phyloP scores from a whole-genome alignment of 2,888 invertebrate genomes.

The Dicycla oo region DNA sequence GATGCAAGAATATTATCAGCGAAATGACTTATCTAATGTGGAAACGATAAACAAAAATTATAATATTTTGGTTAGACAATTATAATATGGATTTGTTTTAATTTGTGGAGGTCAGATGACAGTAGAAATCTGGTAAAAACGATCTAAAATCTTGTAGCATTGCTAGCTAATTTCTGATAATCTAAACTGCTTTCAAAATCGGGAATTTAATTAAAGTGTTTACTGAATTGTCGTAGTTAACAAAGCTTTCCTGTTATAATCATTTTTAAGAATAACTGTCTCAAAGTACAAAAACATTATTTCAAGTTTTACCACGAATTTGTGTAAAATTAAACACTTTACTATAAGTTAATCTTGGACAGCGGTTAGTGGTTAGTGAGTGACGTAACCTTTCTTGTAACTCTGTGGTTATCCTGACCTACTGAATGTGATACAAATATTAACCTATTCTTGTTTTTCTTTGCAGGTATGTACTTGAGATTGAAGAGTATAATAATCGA shows the following conservation, averaged over 20 bases:
- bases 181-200: background rate
- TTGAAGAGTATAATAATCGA: background rate
- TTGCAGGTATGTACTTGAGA: slow-evolving; percentile 64
- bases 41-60: slow-evolving; percentile 35
- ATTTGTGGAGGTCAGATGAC: slow-evolving; percentile 12
- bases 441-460: slow-evolving; percentile 56
- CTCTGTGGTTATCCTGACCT: slow-evolving; percentile 63
- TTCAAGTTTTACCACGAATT: slow-evolving; percentile 40
- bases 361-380: slow-evolving; percentile 52
- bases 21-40: slow-evolving; percentile 45
- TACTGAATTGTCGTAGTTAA: background rate
- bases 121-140: background rate
- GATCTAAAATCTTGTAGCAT: background rate
- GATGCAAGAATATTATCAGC: slow-evolving; percentile 53
- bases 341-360: slow-evolving; percentile 36
- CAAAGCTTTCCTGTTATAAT: slow-evolving; percentile 34
- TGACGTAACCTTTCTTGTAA: slow-evolving; percentile 59
- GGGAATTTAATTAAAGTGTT: too few species aligned
- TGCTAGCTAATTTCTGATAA: background rate
- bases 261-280: slow-evolving; percentile 22
- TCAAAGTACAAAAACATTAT: slow-evolving; percentile 21
- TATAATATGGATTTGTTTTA: slow-evolving; percentile 18
- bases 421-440: slow-evolving; percentile 52
- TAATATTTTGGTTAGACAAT: slow-evolving; percentile 36
- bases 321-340: slow-evolving; percentile 39